Evolutionary conservation across 2,797 vertebrate genomes (phyloP).

Genomic region (Sebastes vulpes): DNA sequence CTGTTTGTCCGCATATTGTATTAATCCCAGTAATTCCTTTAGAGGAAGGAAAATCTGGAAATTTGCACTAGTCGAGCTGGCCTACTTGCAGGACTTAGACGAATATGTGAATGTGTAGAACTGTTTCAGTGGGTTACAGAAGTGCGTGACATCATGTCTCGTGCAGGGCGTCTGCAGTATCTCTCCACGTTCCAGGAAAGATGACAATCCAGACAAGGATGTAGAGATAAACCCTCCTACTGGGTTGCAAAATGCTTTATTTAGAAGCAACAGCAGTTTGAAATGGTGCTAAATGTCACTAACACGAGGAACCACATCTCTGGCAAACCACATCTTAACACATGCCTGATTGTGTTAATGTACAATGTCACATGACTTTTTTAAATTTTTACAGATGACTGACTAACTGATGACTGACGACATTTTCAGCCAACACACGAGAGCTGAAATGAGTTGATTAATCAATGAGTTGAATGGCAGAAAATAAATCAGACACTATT

Average conservation of each 20-base stretch:
- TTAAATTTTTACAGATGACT: background rate
- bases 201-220: background rate
- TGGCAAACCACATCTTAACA: background rate
- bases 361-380: background rate
- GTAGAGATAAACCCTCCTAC: background rate
- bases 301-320: background rate
- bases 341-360: background rate
- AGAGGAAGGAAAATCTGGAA: slow-evolving; percentile 60
- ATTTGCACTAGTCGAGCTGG: slow-evolving; percentile 66
- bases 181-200: slow-evolving; percentile 34
- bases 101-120: slow-evolving; percentile 28
- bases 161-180: slow-evolving; percentile 6
- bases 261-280: background rate
- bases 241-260: background rate
- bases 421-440: background rate
- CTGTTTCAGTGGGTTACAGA: slow-evolving; percentile 54
- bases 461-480: background rate
- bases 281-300: background rate
- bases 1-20: slow-evolving; percentile 41
- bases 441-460: background rate
- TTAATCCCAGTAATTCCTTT: slow-evolving; percentile 79
- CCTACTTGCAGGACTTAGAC: slow-evolving; percentile 63
- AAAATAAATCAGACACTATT: background rate
- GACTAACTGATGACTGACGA: background rate
- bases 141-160: slow-evolving; percentile 43